These are phyloP conservation scores for Phyllotreta cruciferae DNA, from an alignment of 2,888 invertebrate species.

Conservation along the genomic window DNA sequence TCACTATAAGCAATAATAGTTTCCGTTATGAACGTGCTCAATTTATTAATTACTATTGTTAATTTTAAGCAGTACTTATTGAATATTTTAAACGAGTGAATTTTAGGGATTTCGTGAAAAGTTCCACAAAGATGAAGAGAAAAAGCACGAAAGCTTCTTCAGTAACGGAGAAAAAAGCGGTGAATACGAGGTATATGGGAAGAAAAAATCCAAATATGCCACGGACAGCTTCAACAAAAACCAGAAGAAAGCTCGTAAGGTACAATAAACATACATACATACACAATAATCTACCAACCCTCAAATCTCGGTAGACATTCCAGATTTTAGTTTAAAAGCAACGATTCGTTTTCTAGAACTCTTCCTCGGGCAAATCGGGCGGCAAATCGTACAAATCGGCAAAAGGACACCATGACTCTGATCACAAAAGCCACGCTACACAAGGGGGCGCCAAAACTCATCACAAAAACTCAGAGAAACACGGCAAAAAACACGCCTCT, in stretches of 20 bases:
- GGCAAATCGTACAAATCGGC: constrained; percentile 52
- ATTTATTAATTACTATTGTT: not conserved
- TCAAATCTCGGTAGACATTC: not conserved
- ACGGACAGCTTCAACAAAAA: constrained; percentile 41
- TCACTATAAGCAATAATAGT: too few relatives aligned
- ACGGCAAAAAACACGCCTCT: constrained; percentile 53
- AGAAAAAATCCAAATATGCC: constrained; percentile 54
- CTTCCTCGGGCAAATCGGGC: constrained; percentile 51
- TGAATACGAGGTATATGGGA: constrained; percentile 56
- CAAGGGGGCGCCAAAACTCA: constrained; percentile 49
- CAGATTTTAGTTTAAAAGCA: not conserved
- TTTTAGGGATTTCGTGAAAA: constrained; percentile 60
- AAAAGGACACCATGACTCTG: constrained; percentile 51
- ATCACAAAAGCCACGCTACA: constrained; percentile 53
- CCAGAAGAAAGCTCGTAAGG: constrained; percentile 45
- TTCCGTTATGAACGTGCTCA: too few relatives aligned
- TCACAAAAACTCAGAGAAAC: constrained; percentile 51
- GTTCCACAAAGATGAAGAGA: constrained; percentile 60
- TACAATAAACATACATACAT: constrained; percentile 23
- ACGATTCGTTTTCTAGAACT: constrained; percentile 37
- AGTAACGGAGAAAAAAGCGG: constrained; percentile 59
- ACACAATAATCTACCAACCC: not conserved
- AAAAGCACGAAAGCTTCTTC: constrained; percentile 60
- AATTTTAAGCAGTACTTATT: not conserved
- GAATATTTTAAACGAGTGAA: not conserved